Base-by-base conservation (phyloP, 2,113 vertebrate genomes). In the Scophthalmus maximus region DNA sequence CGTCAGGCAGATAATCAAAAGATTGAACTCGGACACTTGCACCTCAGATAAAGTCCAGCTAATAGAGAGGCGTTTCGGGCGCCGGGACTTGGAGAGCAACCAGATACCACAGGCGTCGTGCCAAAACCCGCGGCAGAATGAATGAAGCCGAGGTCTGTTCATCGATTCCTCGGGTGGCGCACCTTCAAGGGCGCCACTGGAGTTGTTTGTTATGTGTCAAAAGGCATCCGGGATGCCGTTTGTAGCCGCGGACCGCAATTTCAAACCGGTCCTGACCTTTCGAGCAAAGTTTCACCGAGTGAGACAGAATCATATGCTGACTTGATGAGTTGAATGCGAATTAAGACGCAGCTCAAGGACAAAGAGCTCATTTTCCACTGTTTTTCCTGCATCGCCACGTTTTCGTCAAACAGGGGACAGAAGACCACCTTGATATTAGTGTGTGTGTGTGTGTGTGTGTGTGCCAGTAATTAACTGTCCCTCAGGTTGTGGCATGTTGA, bases 181-280 rank as follows among this genome's bases (percentile, higher is more conserved):
- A 42, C 56, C 66, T 81, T 81, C 79, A 72, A 77, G 77, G 85
- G 70, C 72, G 51, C 55, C 47, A 73, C 34, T 73, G 83, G 53
- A 82, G 76, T 73, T 87, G 74, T 84, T 88, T 83, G 85, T 79
- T 84, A 79, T 75, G 53, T 85, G 75, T 87, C 78, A 82, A 62
- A 50, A 76, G 51, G 68, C 29, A 83, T 77, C 25, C 71, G 38
- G 52, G 62, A 69, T 68, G 68, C 49, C 68, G 57, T 78, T 78
- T n/a, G 6, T 81, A 81, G 68, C 62, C 40, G 25, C 50, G 69
- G 53, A 64, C 56, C 14, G 27, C 74, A 83, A 78, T 84, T 84
- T 84, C 59, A 79, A 78, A 75, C 56, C 26, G 68, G 27, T 76
- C 52, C 50, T 87, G 82, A 89, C 87, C 81, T 91, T 86, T 85